Percentiles rank a stretch among this genome's conserved stretches.
Conservation (phyloP, 2,113 vertebrate genomes). For the Nycticebus coucang region DNA sequence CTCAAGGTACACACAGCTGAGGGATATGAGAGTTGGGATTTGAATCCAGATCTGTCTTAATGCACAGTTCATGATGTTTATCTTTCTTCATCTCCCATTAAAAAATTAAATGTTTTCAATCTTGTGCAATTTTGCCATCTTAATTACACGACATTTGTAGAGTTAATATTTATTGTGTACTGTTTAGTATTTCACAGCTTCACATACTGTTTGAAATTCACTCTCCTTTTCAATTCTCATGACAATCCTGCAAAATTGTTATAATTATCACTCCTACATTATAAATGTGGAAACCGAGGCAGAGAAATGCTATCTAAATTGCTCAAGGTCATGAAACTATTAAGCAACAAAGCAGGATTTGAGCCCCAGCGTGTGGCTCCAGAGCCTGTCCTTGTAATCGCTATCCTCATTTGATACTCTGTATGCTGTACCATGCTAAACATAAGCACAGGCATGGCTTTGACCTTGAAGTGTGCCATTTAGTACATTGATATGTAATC, state of each 20-base stretch:
- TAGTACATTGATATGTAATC: slow-evolving; percentile 34
- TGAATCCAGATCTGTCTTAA: neutral
- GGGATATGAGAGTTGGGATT: neutral
- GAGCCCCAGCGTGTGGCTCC: neutral
- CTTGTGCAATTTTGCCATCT: neutral
- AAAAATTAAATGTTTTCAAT: slow-evolving; percentile 17
- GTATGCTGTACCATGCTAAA: neutral
- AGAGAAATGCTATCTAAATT: neutral
- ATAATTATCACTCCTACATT: neutral
- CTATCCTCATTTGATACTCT: neutral
- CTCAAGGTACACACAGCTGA: neutral
- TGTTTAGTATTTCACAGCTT: neutral
- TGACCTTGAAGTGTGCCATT: slow-evolving; percentile 44
- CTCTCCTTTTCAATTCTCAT: neutral
- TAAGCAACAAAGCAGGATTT: neutral
- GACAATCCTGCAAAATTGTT: neutral
- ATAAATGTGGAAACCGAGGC: neutral
- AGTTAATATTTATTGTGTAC: neutral
- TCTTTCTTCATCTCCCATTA: neutral
- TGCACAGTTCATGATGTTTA: neutral
- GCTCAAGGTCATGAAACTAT: neutral
- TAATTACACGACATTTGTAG: neutral
- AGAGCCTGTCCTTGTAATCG: neutral
- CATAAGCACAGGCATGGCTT: neutral
- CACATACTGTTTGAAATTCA: neutral